Evolutionary conservation across 2,888 invertebrate species (phyloP).

Genomic region (Exocentrus adspersus): DNA sequence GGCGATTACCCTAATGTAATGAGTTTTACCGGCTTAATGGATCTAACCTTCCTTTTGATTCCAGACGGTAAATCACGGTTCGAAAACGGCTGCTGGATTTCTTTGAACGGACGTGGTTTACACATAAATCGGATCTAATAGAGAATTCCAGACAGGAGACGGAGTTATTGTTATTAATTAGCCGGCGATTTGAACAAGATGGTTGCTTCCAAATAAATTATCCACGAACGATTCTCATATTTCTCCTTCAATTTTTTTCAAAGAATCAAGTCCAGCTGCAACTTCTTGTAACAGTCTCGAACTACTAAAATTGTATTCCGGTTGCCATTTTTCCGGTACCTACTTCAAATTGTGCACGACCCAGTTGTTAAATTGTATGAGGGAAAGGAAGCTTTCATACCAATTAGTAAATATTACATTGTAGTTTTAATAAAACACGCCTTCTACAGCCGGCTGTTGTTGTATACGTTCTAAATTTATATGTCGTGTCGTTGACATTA

Average conservation of each 20-base stretch:
- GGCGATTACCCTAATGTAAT: slow-evolving; percentile 39
- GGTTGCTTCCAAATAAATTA: too few relatives aligned
- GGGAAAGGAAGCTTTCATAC: not conserved
- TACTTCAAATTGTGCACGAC: not conserved
- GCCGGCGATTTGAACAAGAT: too few relatives aligned
- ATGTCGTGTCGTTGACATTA: slow-evolving; percentile 30
- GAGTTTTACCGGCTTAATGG: slow-evolving; percentile 34
- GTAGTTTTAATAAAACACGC: not conserved
- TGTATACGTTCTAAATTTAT: slow-evolving; percentile 26
- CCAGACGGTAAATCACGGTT: slow-evolving; percentile 2
- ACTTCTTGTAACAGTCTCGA: too few relatives aligned
- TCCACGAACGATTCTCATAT: too few relatives aligned
- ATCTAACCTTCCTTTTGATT: slow-evolving; percentile 34
- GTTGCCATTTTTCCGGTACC: too few relatives aligned
- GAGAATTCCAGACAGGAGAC: too few relatives aligned
- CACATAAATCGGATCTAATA: not conserved
- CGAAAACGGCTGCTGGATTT: not conserved
- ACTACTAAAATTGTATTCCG: too few relatives aligned
- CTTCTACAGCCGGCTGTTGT: not conserved
- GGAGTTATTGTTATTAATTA: not conserved
- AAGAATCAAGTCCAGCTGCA: too few relatives aligned
- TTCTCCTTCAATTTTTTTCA: too few relatives aligned
- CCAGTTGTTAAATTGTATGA: not conserved
- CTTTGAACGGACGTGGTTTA: not conserved
- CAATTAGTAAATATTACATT: not conserved